Percentiles rank a stretch among this genome's conserved stretches.
Conservation (phyloP, 2,797 vertebrate species). For the Hydrocynus forskahlii region DNA sequence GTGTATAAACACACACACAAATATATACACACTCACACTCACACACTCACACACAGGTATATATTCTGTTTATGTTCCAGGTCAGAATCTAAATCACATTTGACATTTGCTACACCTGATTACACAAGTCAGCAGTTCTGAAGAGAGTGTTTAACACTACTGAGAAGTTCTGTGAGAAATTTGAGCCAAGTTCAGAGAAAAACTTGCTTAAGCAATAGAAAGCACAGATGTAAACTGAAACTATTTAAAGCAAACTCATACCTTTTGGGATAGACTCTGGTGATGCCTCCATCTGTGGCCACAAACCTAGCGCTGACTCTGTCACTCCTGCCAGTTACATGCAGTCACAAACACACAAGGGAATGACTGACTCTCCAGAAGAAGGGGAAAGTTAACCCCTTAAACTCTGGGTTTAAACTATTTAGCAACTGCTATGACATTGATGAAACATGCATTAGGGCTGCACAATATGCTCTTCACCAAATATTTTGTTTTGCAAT, state of each 20-base stretch:
- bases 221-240: slow-evolving; percentile 11
- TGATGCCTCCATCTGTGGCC: slow-evolving; percentile 95
- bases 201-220: background rate
- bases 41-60: slow-evolving; percentile 8
- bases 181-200: background rate
- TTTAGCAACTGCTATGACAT: too few relatives aligned
- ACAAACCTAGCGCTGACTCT: slow-evolving; percentile 89
- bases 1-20: too few relatives aligned
- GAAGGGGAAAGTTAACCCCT: background rate
- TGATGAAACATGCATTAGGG: too few relatives aligned
- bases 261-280: slow-evolving; percentile 93
- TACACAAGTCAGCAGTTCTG: too few relatives aligned
- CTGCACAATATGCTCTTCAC: too few relatives aligned
- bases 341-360: background rate
- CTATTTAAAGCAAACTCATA: slow-evolving; percentile 72
- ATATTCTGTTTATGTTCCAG: slow-evolving; percentile 4
- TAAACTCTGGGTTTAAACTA: too few relatives aligned
- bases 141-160: background rate
- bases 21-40: too few relatives aligned
- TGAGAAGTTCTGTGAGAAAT: background rate
- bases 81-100: background rate
- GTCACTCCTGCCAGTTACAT: slow-evolving; percentile 75
- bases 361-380: background rate
- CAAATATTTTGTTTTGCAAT: too few relatives aligned
- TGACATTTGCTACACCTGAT: background rate